Conservation (phyloP, 2,888 invertebrate species). For the Acrobasis repandana region DNA sequence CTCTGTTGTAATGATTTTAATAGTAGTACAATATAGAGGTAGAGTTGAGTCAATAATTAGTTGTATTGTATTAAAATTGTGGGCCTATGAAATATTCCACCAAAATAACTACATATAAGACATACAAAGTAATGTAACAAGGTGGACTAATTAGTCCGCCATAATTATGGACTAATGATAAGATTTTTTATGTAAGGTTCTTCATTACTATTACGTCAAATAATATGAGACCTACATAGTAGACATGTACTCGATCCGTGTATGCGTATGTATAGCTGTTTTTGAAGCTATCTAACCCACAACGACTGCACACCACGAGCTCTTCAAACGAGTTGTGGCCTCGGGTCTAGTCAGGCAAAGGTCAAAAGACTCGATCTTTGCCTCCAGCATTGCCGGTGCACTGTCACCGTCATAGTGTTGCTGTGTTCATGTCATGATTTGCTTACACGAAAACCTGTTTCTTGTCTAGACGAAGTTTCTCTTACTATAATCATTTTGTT, state of each 20-base stretch:
- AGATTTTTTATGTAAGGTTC: too few relatives aligned
- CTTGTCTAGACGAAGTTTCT: not conserved
- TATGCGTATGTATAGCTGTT: too few relatives aligned
- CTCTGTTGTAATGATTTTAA: not conserved
- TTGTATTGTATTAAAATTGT: too few relatives aligned
- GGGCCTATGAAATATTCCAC: too few relatives aligned
- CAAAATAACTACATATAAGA: not conserved
- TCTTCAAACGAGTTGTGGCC: constrained; percentile 26
- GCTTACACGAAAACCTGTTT: constrained; percentile 26
- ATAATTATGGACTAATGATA: too few relatives aligned
- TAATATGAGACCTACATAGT: too few relatives aligned
- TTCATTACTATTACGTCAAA: too few relatives aligned
- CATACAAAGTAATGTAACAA: too few relatives aligned
- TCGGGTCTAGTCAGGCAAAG: constrained; percentile 53
- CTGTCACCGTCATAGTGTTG: constrained; percentile 9
- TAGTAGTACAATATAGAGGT: too few relatives aligned
- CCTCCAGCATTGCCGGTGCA: constrained; percentile 42
- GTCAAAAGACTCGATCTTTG: constrained; percentile 58
- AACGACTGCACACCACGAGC: not conserved
- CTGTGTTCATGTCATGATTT: constrained; percentile 39
- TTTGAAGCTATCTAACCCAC: not conserved
- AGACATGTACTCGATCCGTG: too few relatives aligned
- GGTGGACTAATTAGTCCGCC: too few relatives aligned
- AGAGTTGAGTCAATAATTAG: too few relatives aligned
- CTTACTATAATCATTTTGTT: not conserved